Evolutionary conservation across 1,140 invertebrate species (phyloP).

Genomic region (Zaprionus africanus): DNA sequence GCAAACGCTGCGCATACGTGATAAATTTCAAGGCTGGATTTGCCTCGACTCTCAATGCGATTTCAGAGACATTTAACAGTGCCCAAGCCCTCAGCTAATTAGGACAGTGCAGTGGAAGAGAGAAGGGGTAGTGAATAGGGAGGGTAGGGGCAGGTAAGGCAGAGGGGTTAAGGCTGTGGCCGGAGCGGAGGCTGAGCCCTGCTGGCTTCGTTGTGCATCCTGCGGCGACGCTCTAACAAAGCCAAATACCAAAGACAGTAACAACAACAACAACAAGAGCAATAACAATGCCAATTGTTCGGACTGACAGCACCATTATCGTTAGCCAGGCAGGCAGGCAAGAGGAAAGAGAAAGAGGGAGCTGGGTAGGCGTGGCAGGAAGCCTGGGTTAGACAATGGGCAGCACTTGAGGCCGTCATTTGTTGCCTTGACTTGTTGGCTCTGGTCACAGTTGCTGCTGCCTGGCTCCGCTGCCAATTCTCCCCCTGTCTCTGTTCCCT

Average conservation of each 20-base stretch:
- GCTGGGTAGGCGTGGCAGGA: neutral
- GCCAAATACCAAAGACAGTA: slow-evolving; percentile 19
- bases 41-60: neutral
- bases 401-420: slow-evolving; percentile 33
- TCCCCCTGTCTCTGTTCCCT: too few relatives aligned
- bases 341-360: neutral
- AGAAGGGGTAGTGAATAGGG: neutral
- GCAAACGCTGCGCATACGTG: slow-evolving; percentile 59
- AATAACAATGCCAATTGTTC: slow-evolving; percentile 64
- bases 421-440: slow-evolving; percentile 56
- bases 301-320: slow-evolving; percentile 70
- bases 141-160: neutral
- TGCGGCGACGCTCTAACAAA: slow-evolving; percentile 29
- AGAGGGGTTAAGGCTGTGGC: neutral
- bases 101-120: slow-evolving; percentile 41
- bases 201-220: slow-evolving; percentile 33
- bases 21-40: slow-evolving; percentile 64
- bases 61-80: slow-evolving; percentile 31
- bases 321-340: slow-evolving; percentile 31
- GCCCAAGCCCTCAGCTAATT: slow-evolving; percentile 54
- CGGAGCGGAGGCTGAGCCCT: too few relatives aligned
- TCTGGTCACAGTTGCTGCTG: slow-evolving; percentile 1
- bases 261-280: slow-evolving; percentile 22
- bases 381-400: slow-evolving; percentile 35
- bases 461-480: neutral